phyloP scores from a whole-genome alignment of 2,888 invertebrate genomes.

The Melanchra persicariae region DNA sequence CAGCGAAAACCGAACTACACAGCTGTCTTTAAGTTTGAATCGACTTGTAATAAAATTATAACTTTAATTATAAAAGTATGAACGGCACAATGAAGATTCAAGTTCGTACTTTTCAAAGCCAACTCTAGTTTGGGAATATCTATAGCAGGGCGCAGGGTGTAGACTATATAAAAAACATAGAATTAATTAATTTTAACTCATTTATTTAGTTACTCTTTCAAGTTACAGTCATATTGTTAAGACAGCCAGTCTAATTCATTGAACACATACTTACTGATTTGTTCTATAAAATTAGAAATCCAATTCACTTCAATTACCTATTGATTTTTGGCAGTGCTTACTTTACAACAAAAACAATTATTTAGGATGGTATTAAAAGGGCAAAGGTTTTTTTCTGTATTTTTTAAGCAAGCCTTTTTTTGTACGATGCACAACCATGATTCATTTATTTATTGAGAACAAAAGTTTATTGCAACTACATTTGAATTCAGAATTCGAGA shows the following conservation, averaged over 20 bases:
- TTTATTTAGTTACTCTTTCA: constrained; percentile 55
- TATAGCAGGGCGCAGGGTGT: not conserved
- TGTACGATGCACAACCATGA: constrained; percentile 6
- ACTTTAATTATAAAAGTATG: no score
- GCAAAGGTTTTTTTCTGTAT: not conserved
- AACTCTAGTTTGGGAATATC: no score
- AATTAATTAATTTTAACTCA: constrained; percentile 28
- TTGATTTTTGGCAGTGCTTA: constrained; percentile 40
- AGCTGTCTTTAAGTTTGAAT: no score
- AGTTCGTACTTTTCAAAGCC: no score
- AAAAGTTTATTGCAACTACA: not conserved
- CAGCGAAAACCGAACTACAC: no score
- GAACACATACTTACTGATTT: constrained; percentile 53
- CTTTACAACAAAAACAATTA: no score
- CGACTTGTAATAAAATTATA: no score
- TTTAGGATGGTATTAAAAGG: no score
- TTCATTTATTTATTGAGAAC: not conserved
- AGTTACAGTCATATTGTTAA: constrained; percentile 9
- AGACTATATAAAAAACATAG: constrained; percentile 9
- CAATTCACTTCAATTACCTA: constrained; percentile 12
- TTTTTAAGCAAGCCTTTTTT: not conserved
- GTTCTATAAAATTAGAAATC: constrained; percentile 18
- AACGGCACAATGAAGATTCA: no score
- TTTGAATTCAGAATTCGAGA: not conserved
- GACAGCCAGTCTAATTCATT: constrained; percentile 41